Evolutionary conservation across 2,113 vertebrate genomes (phyloP).

Genomic region (Pseudonaja textilis): DNA sequence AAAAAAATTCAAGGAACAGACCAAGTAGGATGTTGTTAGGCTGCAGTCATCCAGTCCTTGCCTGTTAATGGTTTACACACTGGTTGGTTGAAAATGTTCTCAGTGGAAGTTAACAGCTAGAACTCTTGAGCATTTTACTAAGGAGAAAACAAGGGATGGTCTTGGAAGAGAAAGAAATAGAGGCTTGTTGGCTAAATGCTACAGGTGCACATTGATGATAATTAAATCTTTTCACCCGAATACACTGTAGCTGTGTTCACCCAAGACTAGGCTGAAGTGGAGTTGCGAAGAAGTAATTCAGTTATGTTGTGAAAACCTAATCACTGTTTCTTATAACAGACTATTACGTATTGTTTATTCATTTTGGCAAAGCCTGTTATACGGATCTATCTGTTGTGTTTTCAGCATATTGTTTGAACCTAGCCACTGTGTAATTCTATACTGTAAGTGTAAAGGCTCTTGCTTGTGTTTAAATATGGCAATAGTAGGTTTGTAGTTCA

Average conservation of each 20-base stretch:
- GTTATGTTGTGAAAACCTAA: not conserved
- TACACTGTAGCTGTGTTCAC: not conserved
- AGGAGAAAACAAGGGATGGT: not conserved
- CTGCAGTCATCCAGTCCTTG: not conserved
- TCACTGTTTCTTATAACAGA: not conserved
- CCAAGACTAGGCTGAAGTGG: not conserved
- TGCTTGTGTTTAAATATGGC: too few relatives aligned
- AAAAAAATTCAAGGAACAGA: not conserved
- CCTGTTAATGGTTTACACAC: not conserved
- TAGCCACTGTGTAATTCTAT: not conserved
- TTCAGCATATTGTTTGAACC: not conserved
- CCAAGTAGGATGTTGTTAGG: not conserved
- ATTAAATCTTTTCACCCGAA: not conserved
- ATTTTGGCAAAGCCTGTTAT: not conserved
- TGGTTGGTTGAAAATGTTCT: not conserved
- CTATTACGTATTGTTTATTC: not conserved
- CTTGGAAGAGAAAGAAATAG: not conserved
- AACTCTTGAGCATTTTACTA: not conserved
- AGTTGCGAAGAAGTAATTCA: not conserved
- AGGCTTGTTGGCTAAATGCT: not conserved
- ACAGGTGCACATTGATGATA: not conserved
- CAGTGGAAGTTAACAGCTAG: not conserved
- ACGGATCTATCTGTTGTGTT: not conserved
- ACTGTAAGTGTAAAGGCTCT: not conserved
- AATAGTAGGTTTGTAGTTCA: not conserved